Evolutionary conservation across 2,888 invertebrate genomes (phyloP).

Genomic region (Trichacis sp.): DNA sequence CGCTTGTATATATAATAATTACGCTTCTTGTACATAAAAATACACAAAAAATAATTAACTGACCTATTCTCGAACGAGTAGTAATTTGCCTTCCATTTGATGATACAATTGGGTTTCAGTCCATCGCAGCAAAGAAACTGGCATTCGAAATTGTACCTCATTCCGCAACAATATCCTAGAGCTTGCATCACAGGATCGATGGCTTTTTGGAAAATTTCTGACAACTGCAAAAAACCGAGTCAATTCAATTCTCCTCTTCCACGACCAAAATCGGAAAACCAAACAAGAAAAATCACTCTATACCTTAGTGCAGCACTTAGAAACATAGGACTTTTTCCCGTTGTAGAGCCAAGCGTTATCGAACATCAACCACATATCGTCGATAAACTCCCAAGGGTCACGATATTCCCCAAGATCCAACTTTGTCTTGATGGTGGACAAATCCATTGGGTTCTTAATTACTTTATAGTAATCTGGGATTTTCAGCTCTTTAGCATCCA

Average conservation of each 20-base stretch:
- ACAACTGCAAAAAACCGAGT: conserved; percentile 80
- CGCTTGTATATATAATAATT: too few relatives aligned
- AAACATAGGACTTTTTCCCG: conserved; percentile 96
- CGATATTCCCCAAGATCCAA: conserved; percentile 93
- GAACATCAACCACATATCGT: conserved; percentile 99
- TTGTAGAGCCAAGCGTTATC: conserved; percentile 99
- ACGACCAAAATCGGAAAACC: too few relatives aligned
- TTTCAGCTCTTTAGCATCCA: conserved; percentile 89
- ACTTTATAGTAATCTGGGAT: conserved; percentile 98
- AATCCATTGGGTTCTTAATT: conserved; percentile 95
- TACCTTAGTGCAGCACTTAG: conserved; percentile 99
- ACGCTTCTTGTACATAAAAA: too few relatives aligned
- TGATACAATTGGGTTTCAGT: conserved; percentile 97
- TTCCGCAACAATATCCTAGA: conserved; percentile 98
- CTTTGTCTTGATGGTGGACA: conserved; percentile 94
- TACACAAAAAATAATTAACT: conserved; percentile 54
- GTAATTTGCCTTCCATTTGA: conserved; percentile 97
- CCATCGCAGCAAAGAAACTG: conserved; percentile 99
- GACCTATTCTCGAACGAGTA: conserved; percentile 98
- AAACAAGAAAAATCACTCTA: too few relatives aligned
- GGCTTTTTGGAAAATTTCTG: conserved; percentile 97
- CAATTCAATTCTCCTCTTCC: too few relatives aligned
- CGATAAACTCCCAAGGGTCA: conserved; percentile 99
- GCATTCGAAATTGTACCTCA: conserved; percentile 98
- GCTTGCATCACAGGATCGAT: conserved; percentile 99